Evolutionary conservation across 30 jellyfish, hydroid and myxozoan species (phyloP), one percentile per base, ranked within the genome.

Genomic region (Cassiopea xamachana): DNA sequence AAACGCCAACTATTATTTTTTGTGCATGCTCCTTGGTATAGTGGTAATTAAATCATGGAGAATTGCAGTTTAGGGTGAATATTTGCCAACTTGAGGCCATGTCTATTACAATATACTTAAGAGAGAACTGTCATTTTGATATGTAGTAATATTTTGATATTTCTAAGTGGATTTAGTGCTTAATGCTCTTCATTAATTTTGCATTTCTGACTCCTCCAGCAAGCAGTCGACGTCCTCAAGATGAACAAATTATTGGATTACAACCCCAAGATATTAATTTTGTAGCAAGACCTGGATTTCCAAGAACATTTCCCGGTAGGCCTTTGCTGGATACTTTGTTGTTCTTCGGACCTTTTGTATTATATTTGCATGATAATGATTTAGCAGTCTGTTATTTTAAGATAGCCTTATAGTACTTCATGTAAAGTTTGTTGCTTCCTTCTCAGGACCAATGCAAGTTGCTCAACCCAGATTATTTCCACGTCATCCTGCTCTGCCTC

Each of bases 201-300:
- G 12, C n/a, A 10, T 46, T 55, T 48, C 12, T 67, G 76, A 5
- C 7, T 14, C 39, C 82, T 46, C 68, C 91, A 79, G 98, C 87
- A 45, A 90, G 97, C 76, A 94, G 99, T 7, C 94, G 94, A 51
- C 97, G 96, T 39, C 90, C 95, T 16, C 95, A 91, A 69, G 99
- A 95, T 58, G 91, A 91, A 64, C 86, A 51, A 18, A 55, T 79
- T 1, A 55, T 70, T 58, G 90, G 84, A 3, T 87, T 87, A 46
- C 94, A 73, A 46, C 94, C 94, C n/a, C 94, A 89, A 1, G 94
- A 79, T 18, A 49, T 95, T 86, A 89, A 84, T 62, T 86, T 89
- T 55, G 95, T 97, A 18, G 77, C 79, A 12, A 93, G 98, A 8
- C 88, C 94, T 9, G 89, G 97, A 47, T 87, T 87, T 47, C 98